Evolutionary conservation across 35 echinoderm and acorn worm species (phyloP).

Genomic region (Apostichopus japonicus): DNA sequence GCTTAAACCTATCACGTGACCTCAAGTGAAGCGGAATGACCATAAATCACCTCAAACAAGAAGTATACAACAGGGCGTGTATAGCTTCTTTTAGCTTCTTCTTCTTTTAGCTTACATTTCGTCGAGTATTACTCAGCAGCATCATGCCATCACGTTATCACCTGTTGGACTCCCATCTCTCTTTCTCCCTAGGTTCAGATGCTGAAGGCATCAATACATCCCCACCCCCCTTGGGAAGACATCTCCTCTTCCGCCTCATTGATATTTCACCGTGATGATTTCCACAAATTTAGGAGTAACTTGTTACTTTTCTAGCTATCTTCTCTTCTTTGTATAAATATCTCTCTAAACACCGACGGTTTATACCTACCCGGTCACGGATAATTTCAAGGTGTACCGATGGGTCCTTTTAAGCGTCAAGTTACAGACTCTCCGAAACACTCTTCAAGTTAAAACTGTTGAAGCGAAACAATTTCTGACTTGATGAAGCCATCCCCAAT

Average conservation of each 20-base stretch:
- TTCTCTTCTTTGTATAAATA: conserved; percentile 13
- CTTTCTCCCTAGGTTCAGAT: neutral
- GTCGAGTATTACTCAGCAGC: neutral
- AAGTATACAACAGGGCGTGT: too few species aligned
- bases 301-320: neutral
- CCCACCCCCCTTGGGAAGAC: neutral
- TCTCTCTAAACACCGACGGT: neutral
- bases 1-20: too few species aligned
- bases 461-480: conserved; percentile 35
- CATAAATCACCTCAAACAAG: too few species aligned
- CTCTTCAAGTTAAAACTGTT: conserved; percentile 1
- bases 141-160: neutral
- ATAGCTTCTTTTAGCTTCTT: too few species aligned
- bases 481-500: conserved; percentile 26
- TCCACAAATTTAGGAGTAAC: conserved; percentile 9
- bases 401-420: conserved; percentile 30
- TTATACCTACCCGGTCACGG: neutral
- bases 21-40: too few species aligned
- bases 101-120: conserved; percentile 1
- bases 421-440: neutral
- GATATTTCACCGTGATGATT: conserved; percentile 7
- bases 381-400: conserved; percentile 24
- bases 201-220: conserved; percentile 4
- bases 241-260: neutral
- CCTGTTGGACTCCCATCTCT: conserved; percentile 13